A percentile compares a stretch with the other conserved stretches of the same genome.
These are phyloP conservation scores for Rhegmatorhina hoffmannsi DNA, from an alignment of 2,113 vertebrate species.

Conservation along the genomic window DNA sequence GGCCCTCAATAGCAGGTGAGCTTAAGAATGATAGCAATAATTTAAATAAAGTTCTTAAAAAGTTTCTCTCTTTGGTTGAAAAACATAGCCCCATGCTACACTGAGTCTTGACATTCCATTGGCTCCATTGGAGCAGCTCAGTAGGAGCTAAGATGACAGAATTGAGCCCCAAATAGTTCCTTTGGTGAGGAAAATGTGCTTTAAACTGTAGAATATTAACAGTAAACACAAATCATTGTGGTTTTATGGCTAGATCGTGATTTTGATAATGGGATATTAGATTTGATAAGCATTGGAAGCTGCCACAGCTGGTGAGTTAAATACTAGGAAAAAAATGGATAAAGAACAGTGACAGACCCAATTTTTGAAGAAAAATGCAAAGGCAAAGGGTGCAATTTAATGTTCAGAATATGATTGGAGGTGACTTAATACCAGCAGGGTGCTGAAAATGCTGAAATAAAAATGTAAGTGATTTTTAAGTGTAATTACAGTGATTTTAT, in stretches of 20 bases:
- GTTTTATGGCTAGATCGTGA: constrained; percentile 6
- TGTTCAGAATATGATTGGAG: not conserved
- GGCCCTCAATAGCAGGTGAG: not conserved
- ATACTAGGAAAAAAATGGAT: not conserved
- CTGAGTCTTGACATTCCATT: not conserved
- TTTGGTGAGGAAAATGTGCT: not conserved
- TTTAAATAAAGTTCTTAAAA: not conserved
- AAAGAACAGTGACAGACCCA: not conserved
- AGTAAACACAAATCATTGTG: constrained; percentile 29
- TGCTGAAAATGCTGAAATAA: constrained; percentile 18
- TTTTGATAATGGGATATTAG: constrained; percentile 32
- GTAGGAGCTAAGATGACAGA: not conserved
- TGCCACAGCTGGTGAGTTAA: constrained; percentile 2
- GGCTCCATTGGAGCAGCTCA: not conserved
- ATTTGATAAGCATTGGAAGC: constrained; percentile 17
- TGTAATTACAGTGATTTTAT: not conserved
- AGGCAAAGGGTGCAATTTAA: not conserved
- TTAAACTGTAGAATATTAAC: constrained; percentile 32
- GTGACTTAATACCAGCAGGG: not conserved
- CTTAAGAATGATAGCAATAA: not conserved
- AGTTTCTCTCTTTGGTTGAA: not conserved
- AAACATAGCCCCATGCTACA: not conserved
- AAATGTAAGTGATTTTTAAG: not conserved
- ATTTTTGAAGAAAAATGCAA: not conserved
- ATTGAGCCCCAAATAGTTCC: not conserved